These are phyloP conservation scores for Cataglyphis livida DNA, from an alignment of 2,888 invertebrate species.

Conservation along the genomic window DNA sequence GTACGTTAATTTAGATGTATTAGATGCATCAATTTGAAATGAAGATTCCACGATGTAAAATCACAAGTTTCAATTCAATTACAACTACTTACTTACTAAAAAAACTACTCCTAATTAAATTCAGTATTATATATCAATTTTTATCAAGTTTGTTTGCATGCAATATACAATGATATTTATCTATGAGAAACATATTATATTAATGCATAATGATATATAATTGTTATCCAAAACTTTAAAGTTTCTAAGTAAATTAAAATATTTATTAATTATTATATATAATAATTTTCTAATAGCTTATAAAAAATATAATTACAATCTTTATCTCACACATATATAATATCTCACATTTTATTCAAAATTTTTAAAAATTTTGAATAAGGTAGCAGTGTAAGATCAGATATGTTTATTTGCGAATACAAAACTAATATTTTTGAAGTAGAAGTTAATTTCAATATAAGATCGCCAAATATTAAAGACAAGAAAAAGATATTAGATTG, in stretches of 20 bases:
- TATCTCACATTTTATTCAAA: constrained; percentile 44
- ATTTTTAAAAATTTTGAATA: constrained; percentile 70
- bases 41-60: neutral
- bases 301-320: neutral
- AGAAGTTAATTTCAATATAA: constrained; percentile 38
- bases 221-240: neutral
- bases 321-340: neutral
- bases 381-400: constrained; percentile 61
- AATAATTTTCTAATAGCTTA: neutral
- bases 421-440: constrained; percentile 44
- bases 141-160: neutral
- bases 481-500: constrained; percentile 62
- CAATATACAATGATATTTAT: neutral
- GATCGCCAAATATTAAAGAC: constrained; percentile 18
- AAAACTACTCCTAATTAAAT: too few relatives aligned
- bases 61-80: too few relatives aligned
- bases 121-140: neutral
- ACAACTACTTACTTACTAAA: too few relatives aligned
- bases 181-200: neutral
- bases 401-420: constrained; percentile 37
- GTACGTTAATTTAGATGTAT: neutral
- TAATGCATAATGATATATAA: neutral
- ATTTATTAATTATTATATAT: neutral
- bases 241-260: neutral
- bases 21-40: neutral